Conservation (phyloP, 2,797 vertebrate species). For the Chloroceryle amazona region DNA sequence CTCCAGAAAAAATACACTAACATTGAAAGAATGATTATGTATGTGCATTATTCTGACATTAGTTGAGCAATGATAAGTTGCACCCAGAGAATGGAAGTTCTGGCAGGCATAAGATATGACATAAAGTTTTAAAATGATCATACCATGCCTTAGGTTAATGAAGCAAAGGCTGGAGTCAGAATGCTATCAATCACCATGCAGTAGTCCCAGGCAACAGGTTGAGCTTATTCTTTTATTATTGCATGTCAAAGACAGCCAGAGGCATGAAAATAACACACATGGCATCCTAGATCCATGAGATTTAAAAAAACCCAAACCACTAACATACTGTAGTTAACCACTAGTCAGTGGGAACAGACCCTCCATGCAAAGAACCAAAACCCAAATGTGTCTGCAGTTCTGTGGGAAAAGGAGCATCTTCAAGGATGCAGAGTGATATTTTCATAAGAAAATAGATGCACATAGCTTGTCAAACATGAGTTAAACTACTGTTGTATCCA, state of each 20-base stretch:
- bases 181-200: not conserved
- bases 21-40: not conserved
- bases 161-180: not conserved
- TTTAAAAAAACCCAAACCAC: not conserved
- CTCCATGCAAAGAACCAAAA: not conserved
- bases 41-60: not conserved
- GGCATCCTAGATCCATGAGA: not conserved
- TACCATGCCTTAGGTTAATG: not conserved
- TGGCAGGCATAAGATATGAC: not conserved
- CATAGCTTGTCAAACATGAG: not conserved
- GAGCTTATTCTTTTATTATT: not conserved
- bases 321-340: too few species aligned
- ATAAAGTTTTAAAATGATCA: conserved; percentile 13
- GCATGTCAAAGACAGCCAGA: not conserved
- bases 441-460: not conserved
- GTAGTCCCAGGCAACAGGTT: not conserved
- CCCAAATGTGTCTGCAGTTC: not conserved
- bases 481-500: not conserved
- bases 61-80: not conserved
- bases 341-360: not conserved
- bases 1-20: not conserved
- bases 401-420: not conserved
- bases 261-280: not conserved
- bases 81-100: not conserved
- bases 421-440: not conserved